Evolutionary conservation across 2,797 vertebrate genomes (phyloP).

Genomic region (Babyrousa celebensis): DNA sequence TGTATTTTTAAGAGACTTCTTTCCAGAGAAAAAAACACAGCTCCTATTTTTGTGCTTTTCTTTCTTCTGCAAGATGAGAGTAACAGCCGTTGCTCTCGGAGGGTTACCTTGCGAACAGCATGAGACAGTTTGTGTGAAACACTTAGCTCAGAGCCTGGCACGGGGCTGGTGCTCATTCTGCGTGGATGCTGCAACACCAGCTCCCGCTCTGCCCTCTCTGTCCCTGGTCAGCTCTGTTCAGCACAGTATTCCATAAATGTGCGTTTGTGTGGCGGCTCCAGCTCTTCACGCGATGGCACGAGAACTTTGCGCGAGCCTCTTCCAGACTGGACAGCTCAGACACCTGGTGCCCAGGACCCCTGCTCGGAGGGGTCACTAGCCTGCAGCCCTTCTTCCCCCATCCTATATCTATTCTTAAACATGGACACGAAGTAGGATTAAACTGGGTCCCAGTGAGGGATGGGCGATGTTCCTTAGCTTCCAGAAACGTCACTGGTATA

Average conservation of each 20-base stretch:
- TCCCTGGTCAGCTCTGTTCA: fast-evolving
- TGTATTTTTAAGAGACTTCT: slow-evolving; percentile 1
- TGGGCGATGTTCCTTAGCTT: fast-evolving
- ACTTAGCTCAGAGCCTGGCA: background rate
- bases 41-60: slow-evolving; percentile 35
- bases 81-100: background rate
- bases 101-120: background rate
- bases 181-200: background rate
- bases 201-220: background rate
- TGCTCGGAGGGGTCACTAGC: background rate
- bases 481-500: fast-evolving
- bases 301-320: background rate
- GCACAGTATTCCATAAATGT: background rate
- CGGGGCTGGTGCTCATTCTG: fast-evolving
- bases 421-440: background rate
- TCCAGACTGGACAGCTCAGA: background rate
- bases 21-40: background rate
- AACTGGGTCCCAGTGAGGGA: background rate
- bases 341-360: fast-evolving
- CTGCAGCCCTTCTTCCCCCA: fast-evolving
- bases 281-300: fast-evolving
- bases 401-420: background rate
- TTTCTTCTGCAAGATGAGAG: background rate
- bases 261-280: fast-evolving
- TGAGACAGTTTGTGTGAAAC: background rate